A percentile compares a stretch with the other conserved stretches of the same genome.
Evolutionary conservation across 2,797 vertebrate species (phyloP).

Genomic region (Sebastes iracundus): DNA sequence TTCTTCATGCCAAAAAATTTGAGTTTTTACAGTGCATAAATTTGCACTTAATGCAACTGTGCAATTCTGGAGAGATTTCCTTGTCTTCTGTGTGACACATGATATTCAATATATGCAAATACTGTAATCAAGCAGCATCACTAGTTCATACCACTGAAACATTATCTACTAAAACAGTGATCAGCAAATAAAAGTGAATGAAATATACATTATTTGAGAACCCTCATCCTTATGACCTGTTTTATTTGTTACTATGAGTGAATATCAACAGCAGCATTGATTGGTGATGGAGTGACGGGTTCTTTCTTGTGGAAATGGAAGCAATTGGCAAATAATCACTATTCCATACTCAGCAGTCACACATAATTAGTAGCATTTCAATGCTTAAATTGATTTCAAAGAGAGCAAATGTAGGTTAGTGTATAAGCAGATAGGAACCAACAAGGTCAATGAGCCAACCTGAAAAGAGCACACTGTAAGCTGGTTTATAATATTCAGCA

Average conservation of each 20-base stretch:
- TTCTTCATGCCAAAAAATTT: too few relatives aligned
- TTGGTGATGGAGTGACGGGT: neutral
- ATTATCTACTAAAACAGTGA: neutral
- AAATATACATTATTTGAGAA: neutral
- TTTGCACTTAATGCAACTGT: neutral
- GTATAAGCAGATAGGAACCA: neutral
- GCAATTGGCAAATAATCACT: neutral
- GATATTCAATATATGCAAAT: neutral
- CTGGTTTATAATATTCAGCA: neutral
- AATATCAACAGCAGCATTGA: neutral
- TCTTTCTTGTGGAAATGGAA: neutral
- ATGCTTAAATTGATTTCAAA: neutral
- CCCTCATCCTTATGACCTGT: neutral
- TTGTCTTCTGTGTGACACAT: neutral
- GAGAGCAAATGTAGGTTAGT: neutral
- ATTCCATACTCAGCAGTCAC: neutral
- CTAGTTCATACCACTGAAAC: neutral
- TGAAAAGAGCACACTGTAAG: neutral
- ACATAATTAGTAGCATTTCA: neutral
- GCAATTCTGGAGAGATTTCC: neutral
- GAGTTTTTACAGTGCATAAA: neutral
- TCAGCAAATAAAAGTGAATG: neutral
- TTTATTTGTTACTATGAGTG: neutral
- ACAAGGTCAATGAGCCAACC: constrained; percentile 5
- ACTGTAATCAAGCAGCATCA: neutral